These are phyloP conservation scores for Myrmecophaga tridactyla DNA, from an alignment of 2,113 vertebrate genomes.

Conservation along the genomic window DNA sequence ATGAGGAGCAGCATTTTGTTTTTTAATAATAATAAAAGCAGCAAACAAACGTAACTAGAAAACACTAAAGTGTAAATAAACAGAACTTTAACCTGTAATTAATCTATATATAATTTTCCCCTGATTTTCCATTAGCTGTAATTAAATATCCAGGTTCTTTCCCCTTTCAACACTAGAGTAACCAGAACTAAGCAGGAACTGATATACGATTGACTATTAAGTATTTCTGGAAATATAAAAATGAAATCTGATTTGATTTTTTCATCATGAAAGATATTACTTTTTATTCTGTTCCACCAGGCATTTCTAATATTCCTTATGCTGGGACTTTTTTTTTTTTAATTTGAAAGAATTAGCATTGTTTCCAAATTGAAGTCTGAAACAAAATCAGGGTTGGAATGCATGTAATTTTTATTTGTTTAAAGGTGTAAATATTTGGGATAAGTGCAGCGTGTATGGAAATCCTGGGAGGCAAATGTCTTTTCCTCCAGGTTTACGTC, in stretches of 20 bases:
- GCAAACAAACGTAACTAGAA: background rate
- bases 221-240: background rate
- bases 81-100: slow-evolving; percentile 9
- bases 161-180: background rate
- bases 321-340: background rate
- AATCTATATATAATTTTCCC: background rate
- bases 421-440: background rate
- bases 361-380: background rate
- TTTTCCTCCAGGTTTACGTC: background rate
- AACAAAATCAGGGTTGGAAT: background rate
- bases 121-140: background rate
- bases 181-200: background rate
- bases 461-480: background rate
- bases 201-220: background rate
- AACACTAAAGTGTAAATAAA: background rate
- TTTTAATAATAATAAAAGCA: slow-evolving; percentile 54
- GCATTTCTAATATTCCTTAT: background rate
- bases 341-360: background rate
- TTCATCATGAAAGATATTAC: background rate
- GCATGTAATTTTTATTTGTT: background rate
- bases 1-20: slow-evolving; percentile 26
- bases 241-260: background rate
- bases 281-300: background rate
- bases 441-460: background rate
- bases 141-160: background rate